Evolutionary conservation across 2,888 invertebrate species (phyloP), one percentile per base, ranked within the genome.

Genomic region (Pheosia gnoma): DNA sequence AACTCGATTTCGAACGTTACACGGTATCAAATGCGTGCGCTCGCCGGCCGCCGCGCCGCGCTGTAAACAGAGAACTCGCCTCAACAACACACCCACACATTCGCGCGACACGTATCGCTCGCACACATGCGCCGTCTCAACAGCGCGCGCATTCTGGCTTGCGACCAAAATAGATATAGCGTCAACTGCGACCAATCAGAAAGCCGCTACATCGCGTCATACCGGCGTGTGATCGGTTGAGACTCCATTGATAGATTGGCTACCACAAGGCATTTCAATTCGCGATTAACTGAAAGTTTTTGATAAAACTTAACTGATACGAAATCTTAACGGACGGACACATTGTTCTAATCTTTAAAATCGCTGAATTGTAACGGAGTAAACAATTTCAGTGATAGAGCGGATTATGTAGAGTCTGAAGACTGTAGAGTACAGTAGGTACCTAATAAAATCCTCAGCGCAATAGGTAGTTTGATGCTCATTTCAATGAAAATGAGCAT

Each of bases 1-100:
- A 92, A 92, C 83, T 89, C 86, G 81, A 81, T 83, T 83, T 86
- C 82, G 84, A 83, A 82, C 83, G 80, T 78, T 77, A 81, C 86
- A 86, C 87, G 71, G 74, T 70, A 85, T 86, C 76, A 83, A 96
- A 95, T 95, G 95, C 94, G 96, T 96, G 87, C 95, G 96, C 86
- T 89, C 89, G 78, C 94, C 94, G 87, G 94, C 94, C 80, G 85
- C 84, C 84, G 83, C 83, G 92, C 93, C 85, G 91, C 94, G 79
- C 94, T 94, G 87, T 94, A 95, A 82, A 94, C 95, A 86, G 94
- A 83, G 83, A 83, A 75, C 86, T 84, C 86, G 88, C 80, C 87
- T 83, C 89, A 82, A 88, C 89, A 89, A 90, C 91, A 90, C 87
- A 86, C 88, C 79, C 90, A 89, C 89, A 88, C 89, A 85, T 70